These are phyloP conservation scores for Hippocampus kuda DNA, from an alignment of 2,797 vertebrate species.

Conservation along the genomic window DNA sequence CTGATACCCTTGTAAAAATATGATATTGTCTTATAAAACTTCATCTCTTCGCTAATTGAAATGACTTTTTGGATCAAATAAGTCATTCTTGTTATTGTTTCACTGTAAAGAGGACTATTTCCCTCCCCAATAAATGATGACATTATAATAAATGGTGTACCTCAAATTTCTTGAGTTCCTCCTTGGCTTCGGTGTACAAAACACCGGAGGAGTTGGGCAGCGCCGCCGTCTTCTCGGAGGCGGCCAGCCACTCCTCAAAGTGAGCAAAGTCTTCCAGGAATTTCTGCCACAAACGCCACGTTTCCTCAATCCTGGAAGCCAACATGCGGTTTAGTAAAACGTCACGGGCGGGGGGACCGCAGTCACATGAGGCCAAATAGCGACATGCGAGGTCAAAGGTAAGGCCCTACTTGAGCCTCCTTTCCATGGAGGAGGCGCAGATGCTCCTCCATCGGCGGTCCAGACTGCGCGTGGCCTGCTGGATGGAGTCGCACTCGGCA, in stretches of 20 bases:
- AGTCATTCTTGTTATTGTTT: too few species aligned
- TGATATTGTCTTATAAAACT: not conserved
- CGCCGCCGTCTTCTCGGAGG: slow-evolving; percentile 84
- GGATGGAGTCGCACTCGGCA: slow-evolving; percentile 93
- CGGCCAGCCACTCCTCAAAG: slow-evolving; percentile 88
- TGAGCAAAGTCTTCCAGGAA: slow-evolving; percentile 90
- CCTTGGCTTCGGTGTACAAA: slow-evolving; percentile 90
- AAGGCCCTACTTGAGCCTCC: slow-evolving; percentile 78
- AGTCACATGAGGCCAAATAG: not conserved
- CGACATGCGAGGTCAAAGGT: not conserved
- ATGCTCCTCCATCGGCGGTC: slow-evolving; percentile 97
- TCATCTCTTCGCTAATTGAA: too few species aligned
- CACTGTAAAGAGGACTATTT: too few species aligned
- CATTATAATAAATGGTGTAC: slow-evolving; percentile 7
- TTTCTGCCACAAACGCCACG: slow-evolving; percentile 94
- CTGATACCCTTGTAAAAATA: not conserved
- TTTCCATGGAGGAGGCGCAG: slow-evolving; percentile 95
- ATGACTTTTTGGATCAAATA: too few species aligned
- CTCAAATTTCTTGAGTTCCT: slow-evolving; percentile 95
- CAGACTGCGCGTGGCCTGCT: slow-evolving; percentile 88
- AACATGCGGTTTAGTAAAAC: not conserved
- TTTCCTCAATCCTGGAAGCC: slow-evolving; percentile 87
- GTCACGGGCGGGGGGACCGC: too few species aligned
- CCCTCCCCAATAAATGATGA: too few species aligned
- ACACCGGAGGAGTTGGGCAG: slow-evolving; percentile 93